Conservation (phyloP, 2,888 invertebrate species). For the Priocnemis perturbator region DNA sequence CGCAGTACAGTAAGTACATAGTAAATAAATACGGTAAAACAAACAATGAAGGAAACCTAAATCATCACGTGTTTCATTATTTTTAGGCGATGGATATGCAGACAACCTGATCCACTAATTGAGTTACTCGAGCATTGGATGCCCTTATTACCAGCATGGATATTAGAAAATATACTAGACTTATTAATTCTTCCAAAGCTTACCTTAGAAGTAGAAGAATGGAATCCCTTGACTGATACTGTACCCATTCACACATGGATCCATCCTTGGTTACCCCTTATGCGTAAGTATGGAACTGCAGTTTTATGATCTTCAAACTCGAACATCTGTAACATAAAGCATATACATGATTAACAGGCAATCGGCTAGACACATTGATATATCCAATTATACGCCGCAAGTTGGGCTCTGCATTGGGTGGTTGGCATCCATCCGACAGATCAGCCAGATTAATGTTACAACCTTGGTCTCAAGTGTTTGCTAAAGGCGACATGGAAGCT, state of each 20-base stretch:
- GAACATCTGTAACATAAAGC: not conserved
- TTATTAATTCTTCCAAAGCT: constrained; percentile 87
- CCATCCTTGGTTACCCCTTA: constrained; percentile 94
- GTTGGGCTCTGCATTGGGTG: constrained; percentile 89
- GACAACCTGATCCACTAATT: constrained; percentile 86
- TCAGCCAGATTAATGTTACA: constrained; percentile 94
- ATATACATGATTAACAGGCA: constrained; percentile 53
- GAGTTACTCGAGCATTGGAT: constrained; percentile 89
- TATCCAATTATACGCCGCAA: constrained; percentile 96
- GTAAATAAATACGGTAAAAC: not conserved
- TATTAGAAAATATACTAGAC: constrained; percentile 88
- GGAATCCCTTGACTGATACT: constrained; percentile 97
- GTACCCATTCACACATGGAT: constrained; percentile 98
- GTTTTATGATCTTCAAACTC: not conserved
- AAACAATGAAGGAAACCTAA: not conserved
- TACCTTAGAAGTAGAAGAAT: constrained; percentile 86
- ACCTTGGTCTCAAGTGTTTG: constrained; percentile 91
- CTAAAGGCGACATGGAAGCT: constrained; percentile 85
- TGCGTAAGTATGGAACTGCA: constrained; percentile 77
- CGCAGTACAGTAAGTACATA: constrained; percentile 81
- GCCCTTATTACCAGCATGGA: constrained; percentile 88
- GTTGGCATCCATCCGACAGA: constrained; percentile 96
- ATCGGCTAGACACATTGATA: constrained; percentile 79
- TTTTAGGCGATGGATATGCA: constrained; percentile 87
- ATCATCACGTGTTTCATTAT: constrained; percentile 47